Base-by-base conservation (phyloP, 2,113 vertebrate species). In the Crocuta crocuta region DNA sequence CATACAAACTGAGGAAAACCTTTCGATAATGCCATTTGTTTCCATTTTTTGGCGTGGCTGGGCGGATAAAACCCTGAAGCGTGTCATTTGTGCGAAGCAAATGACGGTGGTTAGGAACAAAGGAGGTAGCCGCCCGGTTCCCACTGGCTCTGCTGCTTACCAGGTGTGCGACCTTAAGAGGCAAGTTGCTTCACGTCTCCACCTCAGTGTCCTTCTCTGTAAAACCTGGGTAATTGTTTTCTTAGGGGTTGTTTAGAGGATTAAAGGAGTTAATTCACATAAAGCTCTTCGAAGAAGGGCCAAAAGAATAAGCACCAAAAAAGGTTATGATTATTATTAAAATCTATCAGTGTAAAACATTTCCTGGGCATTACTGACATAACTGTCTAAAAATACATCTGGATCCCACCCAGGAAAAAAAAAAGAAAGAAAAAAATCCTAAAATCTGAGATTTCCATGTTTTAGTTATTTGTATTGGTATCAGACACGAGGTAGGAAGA, bases 321-420 rank as follows among this genome's bases (percentile, higher is more conserved):
- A 43, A 43, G n/a, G 23, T 43, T 82, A 48, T 4, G n/a, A 63
- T 53, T 79, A 63, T 78, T 92, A 71, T 63, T 86, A 88, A 95
- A 70, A 61, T 31, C 55, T 63, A 43, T 48, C 73, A 43, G 55
- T 92, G 19, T 95, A 83, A 93, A 92, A 84, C 50, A 86, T 61
- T 84, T 92, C 55, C 39, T 68, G 78, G 39, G 50, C 92, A 65
- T 87, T 76, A 91, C 83, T 79, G 74, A 79, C 10, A 5, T 50
- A 81, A 95, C 74, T 92, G 8, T 78, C 86, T 50, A 95, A 96
- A 97, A 94, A 86, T 81, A 66, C 66, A 86, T 81, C 43, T 87
- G 55, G 21, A 76, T 45, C 53, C 88, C 58, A 80, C 31, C 58
- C 82, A 96, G 83, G 48, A 50, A 50, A 35, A 86, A 65, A 90